Conservation (phyloP, 2,113 vertebrate species). For the Elanus axillaris region DNA sequence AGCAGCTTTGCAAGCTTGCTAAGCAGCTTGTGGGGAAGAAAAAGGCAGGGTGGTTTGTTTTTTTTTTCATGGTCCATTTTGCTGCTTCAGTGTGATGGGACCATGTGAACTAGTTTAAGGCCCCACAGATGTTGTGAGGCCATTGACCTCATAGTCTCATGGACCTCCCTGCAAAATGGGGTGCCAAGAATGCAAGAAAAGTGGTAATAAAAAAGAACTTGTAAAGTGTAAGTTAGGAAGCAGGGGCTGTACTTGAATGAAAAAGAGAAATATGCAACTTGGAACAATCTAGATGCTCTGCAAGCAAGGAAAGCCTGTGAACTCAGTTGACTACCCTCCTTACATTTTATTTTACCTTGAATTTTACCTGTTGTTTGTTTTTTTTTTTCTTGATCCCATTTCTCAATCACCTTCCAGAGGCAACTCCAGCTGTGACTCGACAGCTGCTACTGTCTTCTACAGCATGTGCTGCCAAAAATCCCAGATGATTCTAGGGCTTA, state of each 20-base stretch:
- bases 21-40: neutral
- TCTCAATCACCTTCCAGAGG: constrained; percentile 1
- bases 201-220: too few relatives aligned
- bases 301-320: neutral
- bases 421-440: constrained; percentile 9
- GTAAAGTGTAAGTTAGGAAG: neutral
- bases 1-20: neutral
- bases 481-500: neutral
- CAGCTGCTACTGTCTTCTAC: constrained; percentile 25
- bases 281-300: neutral
- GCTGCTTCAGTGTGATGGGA: neutral
- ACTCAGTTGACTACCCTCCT: neutral
- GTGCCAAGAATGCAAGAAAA: neutral
- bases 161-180: neutral
- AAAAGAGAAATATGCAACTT: neutral
- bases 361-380: neutral
- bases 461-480: constrained; percentile 1
- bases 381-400: neutral
- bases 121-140: neutral
- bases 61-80: neutral
- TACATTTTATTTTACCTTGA: neutral
- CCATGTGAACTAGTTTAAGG: neutral
- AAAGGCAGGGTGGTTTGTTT: neutral
- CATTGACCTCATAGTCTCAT: neutral
- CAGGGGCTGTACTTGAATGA: neutral